Conservation (phyloP, 1,140 invertebrate species). For the Calliphora vicina region DNA sequence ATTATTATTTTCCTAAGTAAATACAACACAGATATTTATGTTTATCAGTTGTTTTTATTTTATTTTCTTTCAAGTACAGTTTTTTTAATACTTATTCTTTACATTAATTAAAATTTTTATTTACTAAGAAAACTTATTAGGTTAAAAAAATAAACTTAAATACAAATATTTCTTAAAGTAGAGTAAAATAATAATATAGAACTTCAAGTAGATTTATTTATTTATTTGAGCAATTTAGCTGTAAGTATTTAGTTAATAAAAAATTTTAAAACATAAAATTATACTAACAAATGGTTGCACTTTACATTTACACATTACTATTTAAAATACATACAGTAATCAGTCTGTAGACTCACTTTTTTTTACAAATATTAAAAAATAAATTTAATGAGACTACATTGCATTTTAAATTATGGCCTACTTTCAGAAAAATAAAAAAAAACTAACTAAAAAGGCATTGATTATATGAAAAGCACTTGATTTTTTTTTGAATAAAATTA, state of each 20-base stretch:
- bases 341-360: constrained; percentile 31
- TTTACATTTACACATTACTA: constrained; percentile 29
- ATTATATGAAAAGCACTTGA: constrained; percentile 12
- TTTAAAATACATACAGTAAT: constrained; percentile 30
- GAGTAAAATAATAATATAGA: constrained; percentile 10
- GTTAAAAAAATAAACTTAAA: background rate
- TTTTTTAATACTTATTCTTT: constrained; percentile 27
- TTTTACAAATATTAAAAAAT: background rate
- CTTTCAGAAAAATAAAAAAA: background rate
- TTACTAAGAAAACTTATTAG: constrained; percentile 3
- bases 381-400: constrained; percentile 5
- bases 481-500: background rate
- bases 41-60: constrained; percentile 19
- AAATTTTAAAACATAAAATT: background rate
- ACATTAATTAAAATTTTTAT: constrained; percentile 8
- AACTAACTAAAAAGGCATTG: constrained; percentile 28
- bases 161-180: background rate
- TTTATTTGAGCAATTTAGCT: constrained; percentile 29
- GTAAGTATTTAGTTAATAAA: background rate
- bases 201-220: constrained; percentile 5
- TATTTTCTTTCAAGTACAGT: constrained; percentile 15
- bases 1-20: no score
- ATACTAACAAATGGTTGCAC: constrained; percentile 14
- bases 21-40: background rate
- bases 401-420: constrained; percentile 29